Evolutionary conservation across 2,113 vertebrate genomes (phyloP), one percentile per base, ranked within the genome.

Genomic region (Platanista minor): DNA sequence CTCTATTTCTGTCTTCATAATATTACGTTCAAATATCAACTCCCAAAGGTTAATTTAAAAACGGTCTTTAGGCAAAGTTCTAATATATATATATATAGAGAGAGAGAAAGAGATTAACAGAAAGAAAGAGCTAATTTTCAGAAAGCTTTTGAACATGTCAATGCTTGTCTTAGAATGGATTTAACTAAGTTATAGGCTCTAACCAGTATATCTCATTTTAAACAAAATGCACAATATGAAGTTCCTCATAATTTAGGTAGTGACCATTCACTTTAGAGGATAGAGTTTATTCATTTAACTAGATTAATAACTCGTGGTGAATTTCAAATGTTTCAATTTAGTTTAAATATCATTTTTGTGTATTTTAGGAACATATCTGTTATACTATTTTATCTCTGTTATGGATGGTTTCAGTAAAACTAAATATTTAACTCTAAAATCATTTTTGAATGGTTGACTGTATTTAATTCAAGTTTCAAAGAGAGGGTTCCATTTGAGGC

Each of bases 1-100:
- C 59, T 92, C 81, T 85, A 18, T 80, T 95, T 96, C n/a, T 90
- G 14, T 94, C 84, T 96, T 94, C n/a, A 86, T 91, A 83, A 75
- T 91, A 84, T 80, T 90, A 75, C 18, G 41, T 81, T 94, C 67
- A 82, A 85, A 72, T 67, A 93, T 72, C 81, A 96, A 62, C 27
- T 95, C 41, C 31, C 41, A 86, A 78, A 83, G 80, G n/a, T 86
- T 81, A 71, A 92, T 83, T 83, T 64, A 31, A 36, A 49, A 71
- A 31, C 5, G 9, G 66, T 94, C 11, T 72, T 90, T 90, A 54
- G 33, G 77, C 27, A 72, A 88, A 84, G 27, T 83, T 71, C 62
- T 82, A 59, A 49, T 77, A 83, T 31, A 59, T 57, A 57, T 72
- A 52, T 10, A n/a, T n/a, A n/a, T n/a, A n/a, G n/a, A n/a, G n/a